Conservation (phyloP, 2,113 vertebrate genomes). For the Morone chrysops region DNA sequence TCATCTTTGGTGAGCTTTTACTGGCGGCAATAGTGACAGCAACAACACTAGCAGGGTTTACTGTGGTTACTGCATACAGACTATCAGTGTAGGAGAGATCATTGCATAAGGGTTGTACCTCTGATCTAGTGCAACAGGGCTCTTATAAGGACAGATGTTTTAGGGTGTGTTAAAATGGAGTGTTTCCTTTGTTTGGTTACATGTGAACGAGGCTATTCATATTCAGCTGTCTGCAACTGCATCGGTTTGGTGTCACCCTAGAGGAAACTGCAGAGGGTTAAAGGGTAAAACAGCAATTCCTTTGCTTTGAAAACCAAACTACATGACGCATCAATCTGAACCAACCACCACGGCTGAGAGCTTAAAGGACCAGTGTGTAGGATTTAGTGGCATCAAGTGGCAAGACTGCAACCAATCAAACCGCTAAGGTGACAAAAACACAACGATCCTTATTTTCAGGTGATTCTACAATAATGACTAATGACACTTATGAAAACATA, state of each 20-base stretch:
- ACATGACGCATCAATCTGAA: not conserved
- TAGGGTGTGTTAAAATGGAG: not conserved
- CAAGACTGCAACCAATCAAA: no score
- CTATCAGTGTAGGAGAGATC: not conserved
- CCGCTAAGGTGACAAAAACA: no score
- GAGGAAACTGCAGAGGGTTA: not conserved
- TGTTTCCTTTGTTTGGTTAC: not conserved
- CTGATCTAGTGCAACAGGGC: slow-evolving; percentile 9
- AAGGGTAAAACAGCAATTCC: not conserved
- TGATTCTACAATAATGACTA: no score
- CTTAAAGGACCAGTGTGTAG: no score
- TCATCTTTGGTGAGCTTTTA: slow-evolving; percentile 61
- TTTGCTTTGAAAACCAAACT: not conserved
- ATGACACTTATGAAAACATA: no score
- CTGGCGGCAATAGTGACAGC: not conserved
- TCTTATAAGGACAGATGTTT: not conserved
- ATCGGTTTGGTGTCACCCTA: not conserved
- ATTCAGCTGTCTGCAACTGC: no score
- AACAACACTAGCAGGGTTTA: not conserved
- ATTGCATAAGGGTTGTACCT: slow-evolving; percentile 37
- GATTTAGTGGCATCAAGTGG: no score
- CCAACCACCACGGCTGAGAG: not conserved
- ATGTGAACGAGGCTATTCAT: not conserved
- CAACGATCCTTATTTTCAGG: no score
- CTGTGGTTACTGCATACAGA: slow-evolving; percentile 3